Evolutionary conservation across 2,113 vertebrate genomes (phyloP), one percentile per base, ranked within the genome.

Genomic region (Carettochelys insculpta): DNA sequence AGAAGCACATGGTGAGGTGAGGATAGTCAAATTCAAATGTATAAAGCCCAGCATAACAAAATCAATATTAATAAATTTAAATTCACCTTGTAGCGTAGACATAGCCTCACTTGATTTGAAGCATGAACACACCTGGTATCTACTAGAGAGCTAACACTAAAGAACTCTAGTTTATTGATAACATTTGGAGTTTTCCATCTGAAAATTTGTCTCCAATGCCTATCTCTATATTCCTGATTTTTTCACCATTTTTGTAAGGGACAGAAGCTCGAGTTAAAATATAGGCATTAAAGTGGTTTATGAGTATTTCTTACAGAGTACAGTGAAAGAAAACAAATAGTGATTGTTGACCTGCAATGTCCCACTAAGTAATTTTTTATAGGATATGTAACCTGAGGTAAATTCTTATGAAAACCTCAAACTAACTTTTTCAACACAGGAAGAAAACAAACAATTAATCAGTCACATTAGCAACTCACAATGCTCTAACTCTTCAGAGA

Each of bases 361-460:
- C 54, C 83, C 87, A 79, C 79, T 79, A 89, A 79, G 24, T 45
- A 22, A 8, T 68, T 68, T 65, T 38, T 17, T 17, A 22, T 10
- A 16, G 3, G 5, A 10, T 45, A 45, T 5, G 2, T 52, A 86
- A 88, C 43, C 11, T 65, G 48, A 38, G 3, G 14, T 75, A 75
- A 71, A 84, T 82, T 80, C 25, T 50, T 41, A 52, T 16, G 4
- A 90, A 94, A 89, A 58, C 2, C 48, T 90, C 27, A 87, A 79
- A 88, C 54, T 29, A 87, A 47, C 2, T 11, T 73, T 90, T 79
- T 45, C 5, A 43, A 13, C 16, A 41, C 2, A 79, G 41, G 4
- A 41, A 2, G 4, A 22, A 22, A 61, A 75, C 81, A 54, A 6
- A 0, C 1, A 0, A 34, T 6, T 7, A 24, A 6, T 0, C 1